Evolutionary conservation across 53 echinoderm and acorn worm genomes (phyloP).

Genomic region (Crossaster papposus): DNA sequence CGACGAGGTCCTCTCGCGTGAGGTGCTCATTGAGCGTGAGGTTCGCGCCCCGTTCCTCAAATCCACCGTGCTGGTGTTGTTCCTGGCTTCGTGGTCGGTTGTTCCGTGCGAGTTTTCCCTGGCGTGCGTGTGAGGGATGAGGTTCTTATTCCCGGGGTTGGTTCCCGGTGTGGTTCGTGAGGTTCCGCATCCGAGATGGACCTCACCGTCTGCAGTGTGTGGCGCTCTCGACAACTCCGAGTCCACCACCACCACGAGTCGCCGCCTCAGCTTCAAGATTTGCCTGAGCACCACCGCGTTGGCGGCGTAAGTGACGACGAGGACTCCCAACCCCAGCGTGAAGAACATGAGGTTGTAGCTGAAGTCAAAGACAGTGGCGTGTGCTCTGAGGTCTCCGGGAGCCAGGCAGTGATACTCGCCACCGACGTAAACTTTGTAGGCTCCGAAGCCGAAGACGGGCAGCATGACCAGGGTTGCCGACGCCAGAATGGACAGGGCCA

Average conservation of each 20-base stretch:
- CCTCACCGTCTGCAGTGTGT: background rate
- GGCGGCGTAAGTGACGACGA: slow-evolving; percentile 56
- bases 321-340: slow-evolving; percentile 52
- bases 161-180: background rate
- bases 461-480: slow-evolving; percentile 25
- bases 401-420: slow-evolving; percentile 62
- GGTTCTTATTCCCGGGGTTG: background rate
- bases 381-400: slow-evolving; percentile 61
- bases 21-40: background rate
- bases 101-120: background rate
- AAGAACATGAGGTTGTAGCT: slow-evolving; percentile 62
- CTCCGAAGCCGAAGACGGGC: slow-evolving; percentile 69
- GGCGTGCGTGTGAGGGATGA: background rate
- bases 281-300: slow-evolving; percentile 65
- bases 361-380: slow-evolving; percentile 56
- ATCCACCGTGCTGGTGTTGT: background rate
- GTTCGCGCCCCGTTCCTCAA: background rate
- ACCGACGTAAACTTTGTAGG: slow-evolving; percentile 43
- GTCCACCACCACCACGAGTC: background rate
- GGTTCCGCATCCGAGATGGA: background rate
- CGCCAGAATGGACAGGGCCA: slow-evolving; percentile 32
- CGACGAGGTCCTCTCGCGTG: background rate
- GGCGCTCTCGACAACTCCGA: background rate
- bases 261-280: slow-evolving; percentile 39
- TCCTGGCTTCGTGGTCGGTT: background rate